Evolutionary conservation across 1,140 invertebrate genomes (phyloP).

Genomic region (Cydia splendana): DNA sequence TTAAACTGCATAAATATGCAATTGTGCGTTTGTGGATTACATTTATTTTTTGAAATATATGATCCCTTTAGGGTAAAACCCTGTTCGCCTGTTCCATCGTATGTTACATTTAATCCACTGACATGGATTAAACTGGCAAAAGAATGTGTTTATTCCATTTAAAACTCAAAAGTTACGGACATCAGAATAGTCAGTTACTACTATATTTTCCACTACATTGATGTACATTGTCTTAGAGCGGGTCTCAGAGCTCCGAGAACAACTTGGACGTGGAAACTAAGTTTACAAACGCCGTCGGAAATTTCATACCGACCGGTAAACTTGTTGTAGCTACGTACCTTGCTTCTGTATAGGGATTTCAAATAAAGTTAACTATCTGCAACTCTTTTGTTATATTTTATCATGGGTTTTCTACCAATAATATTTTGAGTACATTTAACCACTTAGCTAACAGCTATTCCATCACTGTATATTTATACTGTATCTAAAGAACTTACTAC

Average conservation of each 20-base stretch:
- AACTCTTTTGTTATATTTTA: neutral
- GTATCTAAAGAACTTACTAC: no score
- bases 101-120: no score
- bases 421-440: neutral
- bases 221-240: slow-evolving; percentile 41
- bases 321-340: slow-evolving; percentile 38
- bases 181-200: neutral
- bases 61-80: no score
- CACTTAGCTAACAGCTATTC: neutral
- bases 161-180: neutral
- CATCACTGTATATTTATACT: no score
- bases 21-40: no score
- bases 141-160: neutral
- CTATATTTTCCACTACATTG: slow-evolving; percentile 43
- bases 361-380: slow-evolving; percentile 33
- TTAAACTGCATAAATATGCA: no score
- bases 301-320: slow-evolving; percentile 48
- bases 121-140: no score
- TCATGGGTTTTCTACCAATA: neutral
- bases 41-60: no score
- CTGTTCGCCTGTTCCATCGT: no score
- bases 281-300: slow-evolving; percentile 52
- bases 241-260: slow-evolving; percentile 35
- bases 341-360: slow-evolving; percentile 44
- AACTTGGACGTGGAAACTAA: slow-evolving; percentile 46